Evolutionary conservation across 2,888 invertebrate genomes (phyloP).

Genomic region (Drosophila niveifrons): DNA sequence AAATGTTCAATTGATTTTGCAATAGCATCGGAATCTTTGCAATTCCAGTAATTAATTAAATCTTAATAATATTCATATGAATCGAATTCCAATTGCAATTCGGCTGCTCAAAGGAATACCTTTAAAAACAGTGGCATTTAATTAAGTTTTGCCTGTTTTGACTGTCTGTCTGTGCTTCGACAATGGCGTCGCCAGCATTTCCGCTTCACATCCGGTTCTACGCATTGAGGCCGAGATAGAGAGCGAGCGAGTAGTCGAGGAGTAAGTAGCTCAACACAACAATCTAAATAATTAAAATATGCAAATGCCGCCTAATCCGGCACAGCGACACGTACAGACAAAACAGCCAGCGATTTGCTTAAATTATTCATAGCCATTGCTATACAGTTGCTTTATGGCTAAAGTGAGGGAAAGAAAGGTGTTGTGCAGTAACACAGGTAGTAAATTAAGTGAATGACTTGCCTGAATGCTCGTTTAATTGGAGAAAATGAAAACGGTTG

Average conservation of each 20-base stretch:
- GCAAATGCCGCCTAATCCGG: conserved; percentile 83
- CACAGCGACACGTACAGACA: conserved; percentile 75
- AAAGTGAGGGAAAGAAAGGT: neutral
- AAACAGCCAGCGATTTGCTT: conserved; percentile 78
- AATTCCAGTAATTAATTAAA: conserved; percentile 8
- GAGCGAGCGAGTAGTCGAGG: conserved; percentile 3
- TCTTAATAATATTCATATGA: conserved; percentile 4
- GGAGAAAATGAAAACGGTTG: conserved; percentile 33
- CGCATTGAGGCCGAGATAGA: conserved; percentile 17
- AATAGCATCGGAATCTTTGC: neutral
- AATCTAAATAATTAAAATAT: conserved; percentile 85
- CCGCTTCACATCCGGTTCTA: conserved; percentile 53
- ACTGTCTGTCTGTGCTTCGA: conserved; percentile 13
- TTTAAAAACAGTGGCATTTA: conserved; percentile 66
- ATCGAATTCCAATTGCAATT: neutral
- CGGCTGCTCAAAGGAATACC: neutral
- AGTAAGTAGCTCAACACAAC: conserved; percentile 75
- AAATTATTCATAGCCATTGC: conserved; percentile 83
- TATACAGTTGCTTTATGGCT: conserved; percentile 44
- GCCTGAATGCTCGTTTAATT: conserved; percentile 63
- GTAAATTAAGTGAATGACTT: conserved; percentile 83
- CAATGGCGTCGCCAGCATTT: conserved; percentile 55
- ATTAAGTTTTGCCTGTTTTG: conserved; percentile 70
- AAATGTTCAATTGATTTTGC: conserved; percentile 9
- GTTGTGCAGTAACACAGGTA: conserved; percentile 50